Evolutionary conservation across 2,888 invertebrate species (phyloP).

Genomic region (Ochropleura leucogaster): DNA sequence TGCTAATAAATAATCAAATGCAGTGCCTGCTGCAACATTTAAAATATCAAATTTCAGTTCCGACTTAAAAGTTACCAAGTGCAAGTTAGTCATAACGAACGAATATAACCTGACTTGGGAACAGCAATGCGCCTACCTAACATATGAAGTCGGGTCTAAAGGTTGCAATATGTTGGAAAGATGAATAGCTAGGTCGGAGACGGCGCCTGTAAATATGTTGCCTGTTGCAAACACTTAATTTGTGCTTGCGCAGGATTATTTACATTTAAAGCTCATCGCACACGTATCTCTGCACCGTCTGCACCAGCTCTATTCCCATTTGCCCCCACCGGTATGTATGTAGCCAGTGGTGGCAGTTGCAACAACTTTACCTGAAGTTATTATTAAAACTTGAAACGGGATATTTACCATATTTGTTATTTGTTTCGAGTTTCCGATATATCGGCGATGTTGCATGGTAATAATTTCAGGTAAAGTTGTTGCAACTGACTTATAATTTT

Average conservation of each 20-base stretch:
- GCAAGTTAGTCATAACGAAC: not conserved
- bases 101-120: not conserved
- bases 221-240: slow-evolving; percentile 32
- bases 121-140: slow-evolving; percentile 8
- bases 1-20: no score
- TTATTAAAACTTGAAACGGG: no score
- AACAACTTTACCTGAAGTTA: not conserved
- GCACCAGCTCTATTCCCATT: not conserved
- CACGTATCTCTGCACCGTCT: not conserved
- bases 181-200: slow-evolving; percentile 39
- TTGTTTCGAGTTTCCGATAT: no score
- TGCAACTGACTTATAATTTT: no score
- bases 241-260: slow-evolving; percentile 26
- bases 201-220: slow-evolving; percentile 37
- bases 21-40: not conserved
- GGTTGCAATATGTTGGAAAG: slow-evolving; percentile 51
- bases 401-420: no score
- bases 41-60: slow-evolving; percentile 7
- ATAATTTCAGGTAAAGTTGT: no score
- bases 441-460: no score
- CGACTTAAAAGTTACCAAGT: not conserved
- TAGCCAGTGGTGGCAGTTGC: not conserved
- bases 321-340: not conserved
- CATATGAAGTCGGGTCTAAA: slow-evolving; percentile 32
- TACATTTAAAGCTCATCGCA: not conserved